Evolutionary conservation across 2,797 vertebrate species (phyloP).

Genomic region (Poeciliopsis gracilis): DNA sequence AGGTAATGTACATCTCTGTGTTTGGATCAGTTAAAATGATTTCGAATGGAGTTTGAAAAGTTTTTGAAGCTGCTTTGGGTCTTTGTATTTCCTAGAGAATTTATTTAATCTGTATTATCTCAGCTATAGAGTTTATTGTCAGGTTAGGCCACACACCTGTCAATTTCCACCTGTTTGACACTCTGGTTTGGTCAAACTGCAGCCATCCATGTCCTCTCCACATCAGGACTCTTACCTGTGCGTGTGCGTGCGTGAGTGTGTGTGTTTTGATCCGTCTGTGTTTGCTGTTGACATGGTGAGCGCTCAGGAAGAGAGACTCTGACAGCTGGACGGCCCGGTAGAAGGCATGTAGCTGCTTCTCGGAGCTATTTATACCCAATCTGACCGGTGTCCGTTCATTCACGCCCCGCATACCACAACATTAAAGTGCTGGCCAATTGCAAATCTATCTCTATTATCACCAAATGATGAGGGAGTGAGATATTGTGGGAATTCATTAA

Average conservation of each 20-base stretch:
- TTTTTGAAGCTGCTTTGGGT: neutral
- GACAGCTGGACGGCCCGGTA: conserved; percentile 77
- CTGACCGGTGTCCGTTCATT: conserved; percentile 64
- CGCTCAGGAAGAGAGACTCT: conserved; percentile 61
- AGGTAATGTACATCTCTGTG: conserved; percentile 42
- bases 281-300: conserved; percentile 63
- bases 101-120: neutral
- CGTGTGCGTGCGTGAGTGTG: conserved; percentile 11
- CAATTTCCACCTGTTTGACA: neutral
- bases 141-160: neutral
- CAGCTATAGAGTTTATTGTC: neutral
- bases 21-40: neutral
- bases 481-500: neutral
- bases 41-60: neutral
- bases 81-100: neutral
- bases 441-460: conserved; percentile 1
- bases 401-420: conserved; percentile 57
- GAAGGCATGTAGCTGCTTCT: conserved; percentile 65
- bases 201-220: neutral
- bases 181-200: neutral
- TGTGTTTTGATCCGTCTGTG: conserved; percentile 45
- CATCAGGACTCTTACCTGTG: neutral
- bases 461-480: neutral
- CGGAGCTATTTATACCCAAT: conserved; percentile 73
- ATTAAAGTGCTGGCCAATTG: conserved; percentile 26